Evolutionary conservation across 2,888 invertebrate species (phyloP).

Genomic region (Drosophila maculinotata): DNA sequence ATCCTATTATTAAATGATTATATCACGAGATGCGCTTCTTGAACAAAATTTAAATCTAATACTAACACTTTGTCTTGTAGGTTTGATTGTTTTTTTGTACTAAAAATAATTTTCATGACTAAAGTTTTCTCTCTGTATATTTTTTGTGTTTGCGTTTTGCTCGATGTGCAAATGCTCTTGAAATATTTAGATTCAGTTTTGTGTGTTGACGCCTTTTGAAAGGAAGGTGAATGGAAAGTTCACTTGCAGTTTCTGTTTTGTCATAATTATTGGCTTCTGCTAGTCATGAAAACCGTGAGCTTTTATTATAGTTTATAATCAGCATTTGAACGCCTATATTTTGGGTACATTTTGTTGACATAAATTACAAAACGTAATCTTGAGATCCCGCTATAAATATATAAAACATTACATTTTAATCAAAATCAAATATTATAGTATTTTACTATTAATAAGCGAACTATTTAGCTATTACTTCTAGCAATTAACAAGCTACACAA

Average conservation of each 20-base stretch:
- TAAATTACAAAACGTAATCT: not conserved
- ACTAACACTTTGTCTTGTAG: conserved; percentile 15
- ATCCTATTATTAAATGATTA: conserved; percentile 44
- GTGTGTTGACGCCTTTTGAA: conserved; percentile 19
- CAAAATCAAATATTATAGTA: not conserved
- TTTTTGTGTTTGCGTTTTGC: conserved; percentile 41
- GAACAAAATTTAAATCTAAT: conserved; percentile 33
- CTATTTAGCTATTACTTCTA: conserved; percentile 20
- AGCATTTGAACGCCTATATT: conserved; percentile 23
- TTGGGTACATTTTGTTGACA: conserved; percentile 5
- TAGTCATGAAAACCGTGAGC: conserved; percentile 43
- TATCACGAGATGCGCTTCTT: conserved; percentile 49
- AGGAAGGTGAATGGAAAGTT: conserved; percentile 39
- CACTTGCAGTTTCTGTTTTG: conserved; percentile 13
- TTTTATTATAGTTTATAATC: conserved; percentile 31
- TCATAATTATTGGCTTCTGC: not conserved
- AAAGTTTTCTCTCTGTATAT: not conserved
- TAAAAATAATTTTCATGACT: conserved; percentile 47
- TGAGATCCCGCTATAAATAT: conserved; percentile 3
- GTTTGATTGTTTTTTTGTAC: conserved; percentile 9
- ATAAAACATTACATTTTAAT: not conserved
- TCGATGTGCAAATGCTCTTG: conserved; percentile 52
- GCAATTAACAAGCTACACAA: conserved; percentile 18
- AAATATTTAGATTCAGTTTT: conserved; percentile 21
- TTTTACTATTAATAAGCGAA: not conserved